Evolutionary conservation across 2,797 vertebrate species (phyloP).

Genomic region (Rhincodon typus): DNA sequence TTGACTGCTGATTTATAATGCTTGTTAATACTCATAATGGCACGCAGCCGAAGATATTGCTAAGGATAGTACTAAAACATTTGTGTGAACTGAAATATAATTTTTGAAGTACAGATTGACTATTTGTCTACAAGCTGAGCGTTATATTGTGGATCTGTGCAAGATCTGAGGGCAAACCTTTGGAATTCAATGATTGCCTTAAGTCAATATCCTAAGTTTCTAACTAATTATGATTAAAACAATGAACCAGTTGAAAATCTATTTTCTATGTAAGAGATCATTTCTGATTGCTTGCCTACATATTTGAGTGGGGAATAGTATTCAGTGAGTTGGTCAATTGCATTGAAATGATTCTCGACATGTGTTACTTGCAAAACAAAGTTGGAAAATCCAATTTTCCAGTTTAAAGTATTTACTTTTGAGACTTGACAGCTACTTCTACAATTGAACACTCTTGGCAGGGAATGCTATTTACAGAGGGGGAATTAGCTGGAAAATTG

Average conservation of each 20-base stretch:
- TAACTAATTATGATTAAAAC: background rate
- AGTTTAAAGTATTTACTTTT: background rate
- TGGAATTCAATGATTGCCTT: background rate
- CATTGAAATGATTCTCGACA: background rate
- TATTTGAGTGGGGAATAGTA: background rate
- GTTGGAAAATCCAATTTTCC: background rate
- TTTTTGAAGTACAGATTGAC: background rate
- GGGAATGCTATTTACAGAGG: background rate
- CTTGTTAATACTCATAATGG: background rate
- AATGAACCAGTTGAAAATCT: background rate
- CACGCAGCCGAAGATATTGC: background rate
- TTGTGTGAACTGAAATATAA: background rate
- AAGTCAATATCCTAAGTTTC: background rate
- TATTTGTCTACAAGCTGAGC: background rate
- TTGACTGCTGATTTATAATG: background rate
- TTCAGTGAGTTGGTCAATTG: background rate
- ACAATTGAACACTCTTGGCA: background rate
- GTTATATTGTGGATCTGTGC: background rate
- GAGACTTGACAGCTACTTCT: background rate
- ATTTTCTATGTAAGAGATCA: background rate
- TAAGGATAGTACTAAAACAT: background rate
- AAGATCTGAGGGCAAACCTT: background rate
- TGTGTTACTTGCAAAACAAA: conserved; percentile 5
- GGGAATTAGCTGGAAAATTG: background rate
- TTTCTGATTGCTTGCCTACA: background rate